Conservation (phyloP, 2,888 invertebrate species). For the Perdita meconis region DNA sequence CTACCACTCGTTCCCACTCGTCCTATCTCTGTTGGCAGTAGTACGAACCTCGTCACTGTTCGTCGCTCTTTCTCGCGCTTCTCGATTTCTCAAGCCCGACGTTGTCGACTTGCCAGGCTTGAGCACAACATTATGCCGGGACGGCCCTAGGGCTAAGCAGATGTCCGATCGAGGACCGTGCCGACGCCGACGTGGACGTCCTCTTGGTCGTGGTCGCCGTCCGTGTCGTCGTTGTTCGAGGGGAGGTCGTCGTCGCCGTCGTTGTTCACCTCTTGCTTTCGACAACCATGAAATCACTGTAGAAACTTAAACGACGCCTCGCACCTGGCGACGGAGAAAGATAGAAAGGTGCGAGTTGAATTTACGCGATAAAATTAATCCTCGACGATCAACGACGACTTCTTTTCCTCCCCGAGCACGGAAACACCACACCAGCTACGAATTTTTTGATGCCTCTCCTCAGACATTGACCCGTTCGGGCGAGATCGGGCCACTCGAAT, state of each 20-base stretch:
- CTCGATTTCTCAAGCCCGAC: conserved; percentile 57
- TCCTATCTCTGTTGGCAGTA: conserved; percentile 42
- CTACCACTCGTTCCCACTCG: conserved; percentile 46
- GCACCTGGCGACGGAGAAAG: conserved; percentile 37
- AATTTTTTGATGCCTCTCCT: conserved; percentile 86
- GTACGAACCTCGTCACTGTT: conserved; percentile 50
- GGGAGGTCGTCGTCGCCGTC: conserved; percentile 59
- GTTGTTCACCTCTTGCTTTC: conserved; percentile 43
- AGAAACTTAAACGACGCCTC: conserved; percentile 47
- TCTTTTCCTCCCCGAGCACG: conserved; percentile 78
- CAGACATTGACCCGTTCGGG: conserved; percentile 90
- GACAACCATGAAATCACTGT: conserved; percentile 47
- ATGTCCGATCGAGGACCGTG: conserved; percentile 28
- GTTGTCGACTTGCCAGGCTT: conserved; percentile 55
- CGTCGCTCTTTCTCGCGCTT: conserved; percentile 51
- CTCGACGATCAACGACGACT: conserved; percentile 67
- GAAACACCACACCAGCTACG: conserved; percentile 86
- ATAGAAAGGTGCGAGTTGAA: conserved; percentile 38
- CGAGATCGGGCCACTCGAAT: conserved; percentile 87
- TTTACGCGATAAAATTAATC: conserved; percentile 46
- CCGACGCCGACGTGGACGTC: conserved; percentile 60
- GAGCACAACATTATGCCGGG: conserved; percentile 65
- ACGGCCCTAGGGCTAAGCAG: conserved; percentile 33
- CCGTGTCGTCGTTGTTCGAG: conserved; percentile 57
- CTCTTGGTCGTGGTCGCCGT: conserved; percentile 46